Base-by-base conservation (phyloP, 2,888 invertebrate species). In the Portevinia maculata region DNA sequence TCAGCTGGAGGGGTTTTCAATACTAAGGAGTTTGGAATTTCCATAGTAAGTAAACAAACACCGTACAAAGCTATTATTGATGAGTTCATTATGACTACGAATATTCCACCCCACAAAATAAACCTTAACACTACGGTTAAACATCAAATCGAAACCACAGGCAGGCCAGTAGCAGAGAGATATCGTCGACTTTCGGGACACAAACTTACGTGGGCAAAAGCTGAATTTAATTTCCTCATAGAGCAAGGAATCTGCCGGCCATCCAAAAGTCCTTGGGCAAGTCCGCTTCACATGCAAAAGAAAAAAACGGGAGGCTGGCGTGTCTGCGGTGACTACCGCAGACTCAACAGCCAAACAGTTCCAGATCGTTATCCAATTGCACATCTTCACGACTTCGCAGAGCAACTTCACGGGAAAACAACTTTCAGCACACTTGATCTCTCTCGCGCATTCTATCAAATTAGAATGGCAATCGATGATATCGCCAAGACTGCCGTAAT, bases 281-380 rank as follows among this genome's bases (percentile, higher is more conserved):
- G 19, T n/a, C 53, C 34, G 3, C 19, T 34, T 1, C 24, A 48
- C 11, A 41, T 44, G 44, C 17, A 17, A 0, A 17, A 17, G 1
- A 44, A 44, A 9, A 24, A 28, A 30, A 9, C 7, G 1, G 50
- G 50, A 28, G 50, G 52, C 17, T 32, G 52, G 52, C 52, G 52
- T 17, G 32, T 32, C 28, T 28, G 28, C 30, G 50, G 50, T 28
- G 50, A 50, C 50, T 30, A 50, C 17, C 32, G 19, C 11, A 30
- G 19, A 1, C 32, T 52, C 4, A 32, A 52, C 32, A 52, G 32
- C 6, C 52, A 52, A 34, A 52, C 52, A 11, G 52, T 52, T 32
- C 17, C 52, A 0, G 32, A 52, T 5, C 5, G 52, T 11, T 52
- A 52, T 17, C 52, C 52, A 8, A 17, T 32, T 11, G 32, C 52